A percentile compares a stretch with the other conserved stretches of the same genome.
Conservation (phyloP, 2,888 invertebrate genomes). For the Yponomeuta sedellus region DNA sequence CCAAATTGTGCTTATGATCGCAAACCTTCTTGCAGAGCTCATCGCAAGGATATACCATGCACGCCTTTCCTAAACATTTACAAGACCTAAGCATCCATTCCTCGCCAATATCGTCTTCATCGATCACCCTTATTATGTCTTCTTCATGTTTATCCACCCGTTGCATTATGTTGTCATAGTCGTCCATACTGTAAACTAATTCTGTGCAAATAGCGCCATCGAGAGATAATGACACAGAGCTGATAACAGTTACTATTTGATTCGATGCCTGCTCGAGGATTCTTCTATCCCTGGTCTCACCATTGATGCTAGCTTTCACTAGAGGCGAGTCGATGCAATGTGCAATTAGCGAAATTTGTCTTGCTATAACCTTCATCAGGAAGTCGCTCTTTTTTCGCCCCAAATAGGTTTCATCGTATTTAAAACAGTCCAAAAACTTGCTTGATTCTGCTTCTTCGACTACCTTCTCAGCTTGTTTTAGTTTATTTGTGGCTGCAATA, state of each 20-base stretch:
- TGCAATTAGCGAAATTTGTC: not conserved
- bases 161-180: not conserved
- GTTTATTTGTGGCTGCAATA: not conserved
- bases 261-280: not conserved
- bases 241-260: not conserved
- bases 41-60: conserved; percentile 34
- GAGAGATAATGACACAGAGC: not conserved
- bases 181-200: not conserved
- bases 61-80: conserved; percentile 36
- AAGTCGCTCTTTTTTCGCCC: not conserved
- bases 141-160: not conserved
- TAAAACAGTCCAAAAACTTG: not conserved
- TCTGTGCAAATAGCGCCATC: conserved; percentile 6
- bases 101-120: not conserved
- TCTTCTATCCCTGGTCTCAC: not conserved
- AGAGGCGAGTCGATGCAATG: not conserved
- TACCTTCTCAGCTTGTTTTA: not conserved
- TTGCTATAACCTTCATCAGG: not conserved
- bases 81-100: conserved; percentile 36
- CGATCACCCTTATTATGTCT: not conserved
- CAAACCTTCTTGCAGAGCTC: conserved; percentile 44
- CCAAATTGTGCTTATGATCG: conserved; percentile 41
- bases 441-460: not conserved
- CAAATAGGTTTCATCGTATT: not conserved
- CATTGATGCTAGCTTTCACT: not conserved